Evolutionary conservation across 2,888 invertebrate genomes (phyloP).

Genomic region (Acleris sparsana): DNA sequence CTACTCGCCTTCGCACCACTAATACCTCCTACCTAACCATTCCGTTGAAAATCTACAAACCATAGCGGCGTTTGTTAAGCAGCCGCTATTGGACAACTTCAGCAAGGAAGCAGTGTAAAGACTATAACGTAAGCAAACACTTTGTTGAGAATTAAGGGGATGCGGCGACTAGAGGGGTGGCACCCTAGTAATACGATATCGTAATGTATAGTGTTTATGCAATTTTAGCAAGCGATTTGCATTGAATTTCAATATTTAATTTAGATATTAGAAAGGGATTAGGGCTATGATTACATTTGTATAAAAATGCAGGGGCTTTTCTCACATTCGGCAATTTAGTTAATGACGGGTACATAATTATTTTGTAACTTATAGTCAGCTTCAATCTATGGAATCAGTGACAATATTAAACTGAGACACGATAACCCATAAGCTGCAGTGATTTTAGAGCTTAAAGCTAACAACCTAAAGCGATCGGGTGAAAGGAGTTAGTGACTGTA

Average conservation of each 20-base stretch:
- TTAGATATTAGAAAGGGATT: slow-evolving; percentile 24
- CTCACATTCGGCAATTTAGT: not conserved
- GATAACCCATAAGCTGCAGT: too few relatives aligned
- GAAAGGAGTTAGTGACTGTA: too few relatives aligned
- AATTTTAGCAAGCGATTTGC: slow-evolving; percentile 47
- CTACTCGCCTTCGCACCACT: slow-evolving; percentile 47
- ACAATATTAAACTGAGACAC: too few relatives aligned
- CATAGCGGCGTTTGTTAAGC: not conserved
- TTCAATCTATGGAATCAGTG: too few relatives aligned
- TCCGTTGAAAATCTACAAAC: not conserved
- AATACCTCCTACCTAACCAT: slow-evolving; percentile 36
- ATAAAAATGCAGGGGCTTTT: not conserved
- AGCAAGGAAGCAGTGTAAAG: slow-evolving; percentile 13
- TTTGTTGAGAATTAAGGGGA: slow-evolving; percentile 1
- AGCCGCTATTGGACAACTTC: not conserved
- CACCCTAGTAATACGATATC: slow-evolving; percentile 33
- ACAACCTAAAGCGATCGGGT: too few relatives aligned
- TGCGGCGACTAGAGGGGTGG: slow-evolving; percentile 18
- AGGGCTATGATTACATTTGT: slow-evolving; percentile 15
- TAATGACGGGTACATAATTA: too few relatives aligned
- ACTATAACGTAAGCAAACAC: not conserved
- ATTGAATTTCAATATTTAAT: slow-evolving; percentile 33
- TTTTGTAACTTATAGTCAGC: too few relatives aligned
- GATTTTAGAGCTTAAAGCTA: too few relatives aligned
- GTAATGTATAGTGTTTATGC: slow-evolving; percentile 59